Conservation (phyloP, 1,140 invertebrate genomes). For the Scaptomyza graminum region DNA sequence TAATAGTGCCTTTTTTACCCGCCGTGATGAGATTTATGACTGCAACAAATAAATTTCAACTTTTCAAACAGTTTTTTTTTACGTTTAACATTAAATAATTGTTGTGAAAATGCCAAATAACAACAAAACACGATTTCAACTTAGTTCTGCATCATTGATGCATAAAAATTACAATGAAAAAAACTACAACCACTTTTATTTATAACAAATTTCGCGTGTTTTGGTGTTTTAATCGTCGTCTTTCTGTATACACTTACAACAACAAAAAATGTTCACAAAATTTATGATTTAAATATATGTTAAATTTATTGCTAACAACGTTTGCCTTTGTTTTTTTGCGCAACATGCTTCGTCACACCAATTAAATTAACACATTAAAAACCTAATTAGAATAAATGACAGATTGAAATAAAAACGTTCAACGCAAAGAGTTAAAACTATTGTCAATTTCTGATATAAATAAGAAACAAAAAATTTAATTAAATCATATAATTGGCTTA, state of each 20-base stretch:
- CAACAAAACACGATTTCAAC: constrained; percentile 25
- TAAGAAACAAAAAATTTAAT: neutral
- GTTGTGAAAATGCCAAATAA: constrained; percentile 36
- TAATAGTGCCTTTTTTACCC: constrained; percentile 49
- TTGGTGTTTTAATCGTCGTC: constrained; percentile 44
- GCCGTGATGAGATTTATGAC: constrained; percentile 59
- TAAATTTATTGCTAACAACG: constrained; percentile 12
- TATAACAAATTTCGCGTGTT: constrained; percentile 28
- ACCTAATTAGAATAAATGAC: constrained; percentile 43
- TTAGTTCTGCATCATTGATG: constrained; percentile 32
- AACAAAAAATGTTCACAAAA: constrained; percentile 21
- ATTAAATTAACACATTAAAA: constrained; percentile 45
- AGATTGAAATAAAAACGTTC: constrained; percentile 14
- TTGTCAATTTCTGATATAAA: constrained; percentile 11
- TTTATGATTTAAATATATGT: constrained; percentile 35
- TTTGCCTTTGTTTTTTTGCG: constrained; percentile 22
- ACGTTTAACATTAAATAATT: constrained; percentile 51
- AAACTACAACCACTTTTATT: constrained; percentile 20
- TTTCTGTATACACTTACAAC: constrained; percentile 36
- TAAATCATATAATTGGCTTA: neutral
- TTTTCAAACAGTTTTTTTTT: constrained; percentile 15
- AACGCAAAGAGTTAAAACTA: constrained; percentile 25
- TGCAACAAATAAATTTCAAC: constrained; percentile 38
- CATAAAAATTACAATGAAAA: constrained; percentile 5
- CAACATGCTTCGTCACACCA: constrained; percentile 31